Evolutionary conservation across 2,888 invertebrate species (phyloP), one percentile per base, ranked within the genome.

Genomic region (Sminthurides aquaticus): DNA sequence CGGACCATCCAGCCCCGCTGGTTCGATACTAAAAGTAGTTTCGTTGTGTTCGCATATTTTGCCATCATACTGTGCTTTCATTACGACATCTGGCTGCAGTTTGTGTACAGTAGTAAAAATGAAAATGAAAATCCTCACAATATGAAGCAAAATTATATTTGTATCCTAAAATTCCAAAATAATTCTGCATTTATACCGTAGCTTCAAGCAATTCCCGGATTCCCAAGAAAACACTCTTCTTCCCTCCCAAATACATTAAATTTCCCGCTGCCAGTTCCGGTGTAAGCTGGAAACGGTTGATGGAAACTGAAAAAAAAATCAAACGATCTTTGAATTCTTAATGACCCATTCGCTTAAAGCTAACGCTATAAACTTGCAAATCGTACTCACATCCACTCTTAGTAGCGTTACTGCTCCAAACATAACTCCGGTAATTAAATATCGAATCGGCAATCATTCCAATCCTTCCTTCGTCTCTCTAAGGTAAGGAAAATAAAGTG

Each of bases 1-100:
- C n/a, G 66, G 66, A 49, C 57, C 48, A 26, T 66, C 66, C 25
- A 52, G 24, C 8, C 66, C 66, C 52, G 59, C 60, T n/a, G 66
- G 66, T 22, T 66, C 66, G 20, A 66, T 59, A 24, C 28, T 29
- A n/a, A 63, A 55, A 3, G 54, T 56, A 3, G 52, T 49, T 8
- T 66, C 28, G 15, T 52, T 54, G n/a, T n/a, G 29, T 24, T 57
- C 52, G 60, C 67, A 67, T 15, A 63, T 52, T 49, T 49, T 34
- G 2, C 55, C 54, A 22, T 67, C 67, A 34, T 28, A 67, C 11
- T 63, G 55, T 15, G 59, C 52, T 34, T 64, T 59, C 18, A 60
- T 1, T 3, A 63, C 56, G 22, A 67, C 60, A 22, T 60, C 52
- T 15, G 67, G 67, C 67, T 67, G 43, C 3, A 58, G 25, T n/a